Evolutionary conservation across 1,140 invertebrate genomes (phyloP).

Genomic region (Dufourea novaeangliae): DNA sequence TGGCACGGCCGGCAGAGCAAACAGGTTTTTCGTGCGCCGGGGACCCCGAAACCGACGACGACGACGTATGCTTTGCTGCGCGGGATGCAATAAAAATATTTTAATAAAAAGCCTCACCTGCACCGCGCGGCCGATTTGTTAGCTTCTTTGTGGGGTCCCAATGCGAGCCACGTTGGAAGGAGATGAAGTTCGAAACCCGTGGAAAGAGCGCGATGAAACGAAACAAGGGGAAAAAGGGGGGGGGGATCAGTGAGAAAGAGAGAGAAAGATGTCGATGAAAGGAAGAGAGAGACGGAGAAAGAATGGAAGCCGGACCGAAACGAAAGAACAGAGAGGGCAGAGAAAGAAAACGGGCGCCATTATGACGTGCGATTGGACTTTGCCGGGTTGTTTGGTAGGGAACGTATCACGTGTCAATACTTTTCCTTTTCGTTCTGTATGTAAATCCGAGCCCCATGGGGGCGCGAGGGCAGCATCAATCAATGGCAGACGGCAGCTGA

Average conservation of each 20-base stretch:
- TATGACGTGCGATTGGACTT: constrained; percentile 73
- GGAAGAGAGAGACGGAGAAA: too few relatives aligned
- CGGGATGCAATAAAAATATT: constrained; percentile 66
- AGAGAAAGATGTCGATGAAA: constrained; percentile 50
- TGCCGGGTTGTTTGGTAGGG: constrained; percentile 68
- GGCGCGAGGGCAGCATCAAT: constrained; percentile 75
- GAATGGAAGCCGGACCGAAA: neutral
- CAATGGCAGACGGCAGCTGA: constrained; percentile 77
- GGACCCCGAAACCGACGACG: constrained; percentile 49
- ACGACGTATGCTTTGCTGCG: constrained; percentile 62
- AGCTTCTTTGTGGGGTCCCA: constrained; percentile 59
- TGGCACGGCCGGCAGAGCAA: constrained; percentile 47
- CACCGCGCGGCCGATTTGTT: constrained; percentile 62
- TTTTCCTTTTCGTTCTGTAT: constrained; percentile 78
- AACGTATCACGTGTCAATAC: constrained; percentile 74
- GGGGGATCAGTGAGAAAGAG: constrained; percentile 18
- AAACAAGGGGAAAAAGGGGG: neutral
- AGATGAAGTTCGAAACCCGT: constrained; percentile 32
- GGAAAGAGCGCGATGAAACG: constrained; percentile 27
- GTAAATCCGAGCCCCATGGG: constrained; percentile 75
- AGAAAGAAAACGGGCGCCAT: constrained; percentile 70
- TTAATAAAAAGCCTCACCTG: constrained; percentile 69
- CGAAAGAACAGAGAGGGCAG: constrained; percentile 44
- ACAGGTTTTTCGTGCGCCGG: constrained; percentile 68
- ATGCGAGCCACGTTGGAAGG: neutral